Percentiles rank a stretch among this genome's conserved stretches.
phyloP scores from a whole-genome alignment of 2,888 invertebrate genomes.

The Coelinius sp. region DNA sequence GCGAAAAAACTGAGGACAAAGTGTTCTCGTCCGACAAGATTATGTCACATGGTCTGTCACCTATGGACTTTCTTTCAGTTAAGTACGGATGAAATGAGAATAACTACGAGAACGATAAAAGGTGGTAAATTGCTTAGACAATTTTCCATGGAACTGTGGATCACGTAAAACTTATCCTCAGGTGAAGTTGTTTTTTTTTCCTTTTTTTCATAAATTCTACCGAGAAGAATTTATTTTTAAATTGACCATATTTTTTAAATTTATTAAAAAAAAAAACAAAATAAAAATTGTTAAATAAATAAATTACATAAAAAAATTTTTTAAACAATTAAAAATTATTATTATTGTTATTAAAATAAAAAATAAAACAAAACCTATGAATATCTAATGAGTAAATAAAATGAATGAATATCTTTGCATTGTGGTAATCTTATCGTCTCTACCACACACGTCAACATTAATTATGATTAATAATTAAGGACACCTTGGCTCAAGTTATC shows the following conservation, averaged over 20 bases:
- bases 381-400: not conserved
- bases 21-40: conserved; percentile 58
- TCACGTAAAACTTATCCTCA: not conserved
- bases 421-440: conserved; percentile 25
- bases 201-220: no score
- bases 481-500: conserved; percentile 24
- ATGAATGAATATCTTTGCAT: not conserved
- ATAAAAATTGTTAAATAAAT: no score
- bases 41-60: conserved; percentile 66
- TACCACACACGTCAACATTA: not conserved
- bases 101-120: not conserved
- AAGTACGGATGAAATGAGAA: conserved; percentile 3
- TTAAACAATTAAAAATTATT: no score
- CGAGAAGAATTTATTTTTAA: no score
- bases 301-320: no score
- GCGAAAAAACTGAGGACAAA: conserved; percentile 40
- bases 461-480: conserved; percentile 37
- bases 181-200: not conserved
- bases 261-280: no score
- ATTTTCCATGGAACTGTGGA: conserved; percentile 50
- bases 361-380: not conserved
- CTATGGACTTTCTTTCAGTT: conserved; percentile 50
- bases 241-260: no score
- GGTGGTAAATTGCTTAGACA: conserved; percentile 67
- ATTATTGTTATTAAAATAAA: not conserved